Evolutionary conservation across 1,140 invertebrate genomes (phyloP), one percentile per base, ranked within the genome.

Genomic region (Scaptodrosophila lebanonensis): DNA sequence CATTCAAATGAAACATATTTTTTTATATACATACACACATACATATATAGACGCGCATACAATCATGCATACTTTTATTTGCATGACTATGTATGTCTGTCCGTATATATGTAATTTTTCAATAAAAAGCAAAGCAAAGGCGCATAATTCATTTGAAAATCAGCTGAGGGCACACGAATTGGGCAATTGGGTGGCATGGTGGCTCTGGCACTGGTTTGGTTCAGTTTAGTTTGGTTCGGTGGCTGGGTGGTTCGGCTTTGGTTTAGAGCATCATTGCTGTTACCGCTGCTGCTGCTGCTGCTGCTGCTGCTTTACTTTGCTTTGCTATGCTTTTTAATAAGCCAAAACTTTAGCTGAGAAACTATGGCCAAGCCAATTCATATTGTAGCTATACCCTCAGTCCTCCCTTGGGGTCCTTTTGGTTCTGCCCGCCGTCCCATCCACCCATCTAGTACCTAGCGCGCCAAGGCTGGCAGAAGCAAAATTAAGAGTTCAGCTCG

Each of bases 1-100:
- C 70, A 69, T 57, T 70, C 48, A 72, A 72, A 62, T 47, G 66
- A 38, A 72, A 70, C 67, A 72, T 72, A 72, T 70, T 71, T 65
- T 39, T 70, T 66, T 52, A 60, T 66, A 51, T 50, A 51, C 44
- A 20, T 18, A 20, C 18, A 42, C 17, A 25, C 43, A 45, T 15
- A 44, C 42, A n/a, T n/a, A n/a, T n/a, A n/a, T n/a, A 44, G 13
- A 29, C 43, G 18, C n/a, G n/a, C 29, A 50, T 47, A 58, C 49
- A 63, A 35, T 29, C 45, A 47, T 62, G 47, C 43, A 40, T 58
- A 50, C 57, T 25, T 6, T n/a, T 8, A 40, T 7, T 3, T 33
- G 3, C 12, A 33, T 33, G 3, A n/a, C 3, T 33, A 33, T 33
- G 3, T 15, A 38, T 13, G 17, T 38, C 13, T 38, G 6, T 38